Base-by-base conservation (phyloP, 2,888 invertebrate genomes). In the Chaitophorus viminalis region DNA sequence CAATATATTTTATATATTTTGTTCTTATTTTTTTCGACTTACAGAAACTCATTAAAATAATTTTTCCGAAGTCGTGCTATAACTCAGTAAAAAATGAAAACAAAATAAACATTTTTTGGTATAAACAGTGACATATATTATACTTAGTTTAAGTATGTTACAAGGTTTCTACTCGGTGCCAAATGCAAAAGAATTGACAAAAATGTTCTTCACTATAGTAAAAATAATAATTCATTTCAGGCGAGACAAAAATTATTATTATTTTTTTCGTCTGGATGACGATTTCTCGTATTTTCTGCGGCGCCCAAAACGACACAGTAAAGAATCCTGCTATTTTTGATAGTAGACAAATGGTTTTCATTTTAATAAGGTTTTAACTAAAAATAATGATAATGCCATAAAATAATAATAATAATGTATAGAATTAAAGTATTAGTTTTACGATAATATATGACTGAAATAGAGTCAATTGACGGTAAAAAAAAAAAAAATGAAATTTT, bases 201-300 rank as follows among this genome's bases (percentile, higher is more conserved):
- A 31, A 70, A 81, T 81, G 46, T 31, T 68, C 68, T 46, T 6
- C 21, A 25, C 39, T 31, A 11, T 25, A 46, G 11, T 68, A 25
- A 81, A 68, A 68, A 81, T 68, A 18, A 68, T 81, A 46, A 29
- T 70, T 81, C 46, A 29, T 81, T 81, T 81, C 21, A 3, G 5
- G 46, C 5, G 39, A 9, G 31, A 46, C 68, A 60, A 46, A 68
- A 39, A 46, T 31, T n/a, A 29, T 39, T 52, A 33, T 81, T 82
- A n/a, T 14, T 46, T 81, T n/a, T n/a, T 18, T n/a, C 18, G 36
- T 82, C 33, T 36, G 29, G 21, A 33, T 54, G 21, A 25, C 36
- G 1, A 4, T 29, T 29, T n/a, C 29, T 1, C n/a, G n/a, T 11
- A 36, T 74, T 3, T 54, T 83, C 1, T 39, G 4, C 54, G 36